These are phyloP conservation scores for Stramonita haemastoma DNA, from an alignment of 2,888 invertebrate species.

Conservation along the genomic window DNA sequence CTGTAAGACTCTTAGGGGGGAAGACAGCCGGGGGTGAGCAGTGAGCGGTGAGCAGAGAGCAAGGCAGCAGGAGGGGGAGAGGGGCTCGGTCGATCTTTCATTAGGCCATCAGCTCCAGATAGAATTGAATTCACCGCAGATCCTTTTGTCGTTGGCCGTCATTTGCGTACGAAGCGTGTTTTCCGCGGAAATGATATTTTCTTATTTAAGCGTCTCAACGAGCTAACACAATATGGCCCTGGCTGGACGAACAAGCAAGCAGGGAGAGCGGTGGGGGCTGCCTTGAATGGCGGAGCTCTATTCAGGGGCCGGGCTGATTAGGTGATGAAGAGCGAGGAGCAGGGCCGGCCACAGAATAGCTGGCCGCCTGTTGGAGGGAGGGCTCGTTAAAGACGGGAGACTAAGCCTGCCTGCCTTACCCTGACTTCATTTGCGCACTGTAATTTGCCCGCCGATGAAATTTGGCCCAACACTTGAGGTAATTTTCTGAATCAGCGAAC, in stretches of 20 bases:
- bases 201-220: slow-evolving; percentile 45
- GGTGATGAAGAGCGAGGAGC: slow-evolving; percentile 26
- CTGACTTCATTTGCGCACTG: slow-evolving; percentile 55
- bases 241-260: slow-evolving; percentile 25
- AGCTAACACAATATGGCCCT: slow-evolving; percentile 40
- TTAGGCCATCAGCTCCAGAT: slow-evolving; percentile 50
- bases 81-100: slow-evolving; percentile 44
- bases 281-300: slow-evolving; percentile 28
- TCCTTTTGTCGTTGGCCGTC: slow-evolving; percentile 53
- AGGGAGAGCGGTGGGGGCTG: not conserved
- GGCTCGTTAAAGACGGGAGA: slow-evolving; percentile 53
- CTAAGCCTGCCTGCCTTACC: slow-evolving; percentile 54
- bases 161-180: slow-evolving; percentile 51
- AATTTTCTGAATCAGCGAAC: slow-evolving; percentile 56
- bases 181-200: slow-evolving; percentile 53
- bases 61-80: not conserved
- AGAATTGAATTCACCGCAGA: slow-evolving; percentile 51
- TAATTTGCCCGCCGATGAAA: slow-evolving; percentile 57
- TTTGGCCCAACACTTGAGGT: slow-evolving; percentile 57
- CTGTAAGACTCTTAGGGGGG: slow-evolving; percentile 27
- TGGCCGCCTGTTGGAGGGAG: slow-evolving; percentile 41
- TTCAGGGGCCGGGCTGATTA: slow-evolving; percentile 38
- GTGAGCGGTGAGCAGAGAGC: slow-evolving; percentile 19
- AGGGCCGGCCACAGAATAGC: slow-evolving; percentile 43
- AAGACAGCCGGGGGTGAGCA: not conserved